phyloP scores from a whole-genome alignment of 2,797 vertebrate species.

The Squalus acanthias region DNA sequence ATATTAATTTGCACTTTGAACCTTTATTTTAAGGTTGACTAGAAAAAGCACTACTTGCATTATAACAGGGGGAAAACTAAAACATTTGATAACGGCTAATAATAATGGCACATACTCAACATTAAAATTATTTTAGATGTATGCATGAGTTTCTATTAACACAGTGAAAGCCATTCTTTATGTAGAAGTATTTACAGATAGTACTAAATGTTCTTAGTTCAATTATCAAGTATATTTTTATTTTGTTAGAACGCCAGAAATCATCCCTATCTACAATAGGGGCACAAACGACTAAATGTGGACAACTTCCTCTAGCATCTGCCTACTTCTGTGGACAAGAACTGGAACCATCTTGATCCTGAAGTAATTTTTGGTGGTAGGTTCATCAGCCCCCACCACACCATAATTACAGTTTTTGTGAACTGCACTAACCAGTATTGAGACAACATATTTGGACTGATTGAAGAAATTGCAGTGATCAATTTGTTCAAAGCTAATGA shows the following conservation, averaged over 20 bases:
- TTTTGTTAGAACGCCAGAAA: slow-evolving; percentile 56
- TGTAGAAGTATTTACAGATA: not conserved
- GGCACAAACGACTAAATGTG: slow-evolving; percentile 44
- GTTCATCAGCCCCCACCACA: not conserved
- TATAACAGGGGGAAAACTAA: not conserved
- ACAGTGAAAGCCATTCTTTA: not conserved
- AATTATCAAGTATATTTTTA: not conserved
- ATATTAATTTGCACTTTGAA: not conserved
- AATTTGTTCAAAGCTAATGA: not conserved
- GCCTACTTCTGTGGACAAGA: slow-evolving; percentile 76
- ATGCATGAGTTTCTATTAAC: not conserved
- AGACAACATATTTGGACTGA: not conserved
- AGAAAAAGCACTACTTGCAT: not conserved
- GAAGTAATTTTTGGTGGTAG: not conserved
- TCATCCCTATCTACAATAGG: slow-evolving; percentile 39
- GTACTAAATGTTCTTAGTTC: not conserved
- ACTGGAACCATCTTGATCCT: slow-evolving; percentile 39
- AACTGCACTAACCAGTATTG: not conserved
- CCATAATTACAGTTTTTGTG: not conserved
- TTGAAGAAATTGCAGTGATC: not conserved
- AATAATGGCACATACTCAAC: not conserved
- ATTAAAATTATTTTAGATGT: not conserved
- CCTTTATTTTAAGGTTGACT: not conserved
- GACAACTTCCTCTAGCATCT: slow-evolving; percentile 52
- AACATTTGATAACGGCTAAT: not conserved